These are phyloP conservation scores for Drosophila seclusa DNA, from an alignment of 2,888 invertebrate genomes.

Conservation along the genomic window DNA sequence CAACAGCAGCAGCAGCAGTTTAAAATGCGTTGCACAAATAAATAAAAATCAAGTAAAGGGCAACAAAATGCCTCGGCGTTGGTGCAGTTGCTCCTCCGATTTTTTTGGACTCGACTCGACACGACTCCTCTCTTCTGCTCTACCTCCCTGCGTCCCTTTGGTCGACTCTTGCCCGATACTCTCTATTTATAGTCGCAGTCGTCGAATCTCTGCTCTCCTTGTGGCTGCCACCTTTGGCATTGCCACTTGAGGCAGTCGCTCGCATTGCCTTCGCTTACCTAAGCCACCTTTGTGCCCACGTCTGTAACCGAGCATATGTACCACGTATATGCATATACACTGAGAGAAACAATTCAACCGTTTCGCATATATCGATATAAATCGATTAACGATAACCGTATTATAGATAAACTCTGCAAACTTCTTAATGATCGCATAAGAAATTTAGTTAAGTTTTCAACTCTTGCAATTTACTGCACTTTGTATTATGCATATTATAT, in stretches of 20 bases:
- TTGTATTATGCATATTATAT: too few relatives aligned
- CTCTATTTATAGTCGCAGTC: conserved; percentile 56
- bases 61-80: conserved; percentile 62
- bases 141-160: conserved; percentile 6
- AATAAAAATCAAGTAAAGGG: conserved; percentile 69
- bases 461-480: neutral
- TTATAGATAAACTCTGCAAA: neutral
- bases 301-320: neutral
- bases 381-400: neutral
- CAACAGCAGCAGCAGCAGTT: conserved; percentile 15
- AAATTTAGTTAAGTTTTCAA: neutral
- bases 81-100: conserved; percentile 38
- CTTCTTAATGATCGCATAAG: neutral
- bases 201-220: conserved; percentile 7
- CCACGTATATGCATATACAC: neutral
- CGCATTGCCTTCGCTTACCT: conserved; percentile 38
- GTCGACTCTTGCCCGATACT: conserved; percentile 12
- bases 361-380: neutral
- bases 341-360: neutral
- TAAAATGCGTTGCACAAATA: conserved; percentile 67
- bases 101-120: conserved; percentile 36
- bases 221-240: conserved; percentile 70
- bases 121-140: neutral
- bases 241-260: conserved; percentile 62
- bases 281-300: conserved; percentile 56